phyloP scores from a whole-genome alignment of 2,888 invertebrate genomes.

The Lasioglossum oenotherae region DNA sequence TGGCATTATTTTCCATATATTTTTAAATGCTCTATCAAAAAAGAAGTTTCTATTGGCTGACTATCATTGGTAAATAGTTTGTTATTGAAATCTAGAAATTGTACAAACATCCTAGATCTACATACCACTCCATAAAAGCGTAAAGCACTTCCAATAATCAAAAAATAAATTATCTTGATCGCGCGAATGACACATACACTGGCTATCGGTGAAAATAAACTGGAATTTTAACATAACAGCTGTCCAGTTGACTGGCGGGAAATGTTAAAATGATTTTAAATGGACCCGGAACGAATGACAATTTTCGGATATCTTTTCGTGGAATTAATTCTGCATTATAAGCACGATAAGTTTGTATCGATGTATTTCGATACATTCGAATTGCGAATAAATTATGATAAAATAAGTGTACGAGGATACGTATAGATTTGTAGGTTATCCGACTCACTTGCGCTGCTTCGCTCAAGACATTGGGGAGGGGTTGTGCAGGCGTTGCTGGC shows the following conservation, averaged over 20 bases:
- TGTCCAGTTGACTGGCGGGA: slow-evolving; percentile 60
- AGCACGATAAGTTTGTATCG: neutral
- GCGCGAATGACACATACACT: neutral
- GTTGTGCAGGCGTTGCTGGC: slow-evolving; percentile 72
- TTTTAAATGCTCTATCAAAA: neutral
- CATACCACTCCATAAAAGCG: neutral
- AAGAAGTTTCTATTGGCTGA: neutral
- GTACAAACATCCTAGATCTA: too few species aligned
- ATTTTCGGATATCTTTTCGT: neutral
- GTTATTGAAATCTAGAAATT: neutral
- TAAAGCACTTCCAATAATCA: neutral
- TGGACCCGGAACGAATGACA: neutral
- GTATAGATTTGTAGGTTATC: slow-evolving; percentile 71
- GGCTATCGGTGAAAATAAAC: neutral
- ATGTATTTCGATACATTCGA: neutral
- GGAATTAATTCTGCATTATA: neutral
- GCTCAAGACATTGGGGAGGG: slow-evolving; percentile 79
- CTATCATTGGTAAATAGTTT: neutral
- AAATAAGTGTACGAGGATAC: neutral
- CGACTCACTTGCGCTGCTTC: slow-evolving; percentile 80
- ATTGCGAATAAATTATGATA: neutral
- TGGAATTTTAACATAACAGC: slow-evolving; percentile 47
- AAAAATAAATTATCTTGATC: neutral
- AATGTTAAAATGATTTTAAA: slow-evolving; percentile 17
- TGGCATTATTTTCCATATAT: neutral